Evolutionary conservation across 2,113 vertebrate genomes (phyloP).

Genomic region (Chamaetylas fuelleborni): DNA sequence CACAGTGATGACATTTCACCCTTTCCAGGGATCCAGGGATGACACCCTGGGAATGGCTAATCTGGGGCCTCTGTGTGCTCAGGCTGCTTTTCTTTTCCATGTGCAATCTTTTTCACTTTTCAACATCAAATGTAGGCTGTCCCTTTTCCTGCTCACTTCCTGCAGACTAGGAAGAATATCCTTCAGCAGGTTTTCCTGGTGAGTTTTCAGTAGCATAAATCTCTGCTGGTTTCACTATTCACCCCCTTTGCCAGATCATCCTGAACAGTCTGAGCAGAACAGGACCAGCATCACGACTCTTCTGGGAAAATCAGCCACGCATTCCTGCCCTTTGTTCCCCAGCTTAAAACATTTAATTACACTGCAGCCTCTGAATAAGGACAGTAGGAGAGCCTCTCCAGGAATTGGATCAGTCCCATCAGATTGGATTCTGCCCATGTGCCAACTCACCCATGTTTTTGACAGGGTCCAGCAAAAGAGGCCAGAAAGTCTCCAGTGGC

Average conservation of each 20-base stretch:
- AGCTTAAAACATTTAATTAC: background rate
- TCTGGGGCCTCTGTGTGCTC: background rate
- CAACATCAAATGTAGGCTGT: fast-evolving
- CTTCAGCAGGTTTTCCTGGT: background rate
- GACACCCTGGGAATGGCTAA: background rate
- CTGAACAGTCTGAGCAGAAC: background rate
- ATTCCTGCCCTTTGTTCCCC: background rate
- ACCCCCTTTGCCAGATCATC: background rate
- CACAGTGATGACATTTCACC: background rate
- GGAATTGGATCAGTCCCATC: background rate
- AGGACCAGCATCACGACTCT: background rate
- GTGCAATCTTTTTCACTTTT: background rate
- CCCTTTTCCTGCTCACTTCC: background rate
- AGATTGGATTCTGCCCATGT: background rate
- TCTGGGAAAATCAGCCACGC: background rate
- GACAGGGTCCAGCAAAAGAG: background rate
- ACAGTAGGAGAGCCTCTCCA: background rate
- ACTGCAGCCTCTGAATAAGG: background rate
- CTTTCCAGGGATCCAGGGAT: background rate
- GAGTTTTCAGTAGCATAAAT: background rate
- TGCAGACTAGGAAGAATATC: background rate
- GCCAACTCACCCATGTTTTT: background rate
- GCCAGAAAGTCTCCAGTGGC: background rate
- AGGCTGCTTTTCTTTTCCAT: background rate
- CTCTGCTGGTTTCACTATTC: background rate